Base-by-base conservation (phyloP, 2,797 vertebrate species). In the Danio albolineatus region DNA sequence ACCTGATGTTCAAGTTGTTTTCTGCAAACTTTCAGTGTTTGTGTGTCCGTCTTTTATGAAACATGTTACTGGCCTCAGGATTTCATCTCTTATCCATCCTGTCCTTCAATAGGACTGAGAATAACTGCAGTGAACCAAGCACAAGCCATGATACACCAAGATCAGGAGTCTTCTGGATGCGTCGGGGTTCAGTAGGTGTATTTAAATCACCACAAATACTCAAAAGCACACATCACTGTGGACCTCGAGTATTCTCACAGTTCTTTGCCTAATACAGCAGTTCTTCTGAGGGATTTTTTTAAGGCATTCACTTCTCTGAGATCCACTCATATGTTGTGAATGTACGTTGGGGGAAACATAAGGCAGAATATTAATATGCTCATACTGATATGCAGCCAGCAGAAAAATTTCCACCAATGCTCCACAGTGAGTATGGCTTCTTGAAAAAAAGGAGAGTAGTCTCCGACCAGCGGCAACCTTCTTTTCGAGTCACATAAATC, bases 351-450 rank as follows among this genome's bases (percentile, higher is more conserved):
- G 28, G 10, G 16, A 76, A 70, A 75, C 38, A 65, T 53, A 80
- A 80, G 60, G 53, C 21, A 69, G 61, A 82, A 69, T 43, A 53
- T 48, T 43, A 60, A 62, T n/a, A 46, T 64, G 19, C 43, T 62
- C 13, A 64, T 36, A 38, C 12, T 72, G 56, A 70, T 78, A 49
- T 8, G 43, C 56, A 49, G 41, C 28, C 54, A 28, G 56, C 57
- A 61, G 57, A 43, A 62, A 62, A 16, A 17, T 49, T 2, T 70
- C 46, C 48, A 21, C 53, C 66, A 71, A 49, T 6, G 21, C 54
- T 62, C 62, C 51, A 16, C 57, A 70, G 73, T 65, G 19, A 78
- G 13, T 70, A 84, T 84, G 85, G 82, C 84, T 82, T 85, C 76
- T 85, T 70, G 21, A 16, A 44, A 61, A 66, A 66, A 60, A 79